These are phyloP conservation scores for Nomia melanderi DNA, from an alignment of 1,140 invertebrate species.

Conservation along the genomic window DNA sequence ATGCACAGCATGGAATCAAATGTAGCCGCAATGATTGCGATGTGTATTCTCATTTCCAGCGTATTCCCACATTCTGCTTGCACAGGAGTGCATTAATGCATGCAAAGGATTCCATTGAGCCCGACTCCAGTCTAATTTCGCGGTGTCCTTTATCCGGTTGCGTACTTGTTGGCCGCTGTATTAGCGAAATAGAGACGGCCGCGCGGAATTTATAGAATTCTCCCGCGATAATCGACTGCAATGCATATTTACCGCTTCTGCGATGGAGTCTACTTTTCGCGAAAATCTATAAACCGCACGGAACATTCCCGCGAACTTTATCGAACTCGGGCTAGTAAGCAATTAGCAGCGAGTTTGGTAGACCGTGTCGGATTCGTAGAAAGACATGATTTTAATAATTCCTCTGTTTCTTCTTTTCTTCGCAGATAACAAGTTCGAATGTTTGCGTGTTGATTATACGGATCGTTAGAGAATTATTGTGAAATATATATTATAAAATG, in stretches of 20 bases:
- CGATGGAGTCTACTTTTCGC: too few relatives aligned
- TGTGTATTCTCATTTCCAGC: slow-evolving; percentile 45
- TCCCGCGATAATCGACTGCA: slow-evolving; percentile 10
- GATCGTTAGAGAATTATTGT: too few relatives aligned
- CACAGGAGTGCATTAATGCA: slow-evolving; percentile 51
- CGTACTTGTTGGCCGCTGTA: slow-evolving; percentile 31
- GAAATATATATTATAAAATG: too few relatives aligned
- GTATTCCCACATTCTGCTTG: slow-evolving; percentile 38
- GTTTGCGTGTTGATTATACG: too few relatives aligned
- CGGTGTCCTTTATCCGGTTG: slow-evolving; percentile 31
- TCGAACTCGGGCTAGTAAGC: too few relatives aligned
- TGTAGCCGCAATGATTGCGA: slow-evolving; percentile 41
- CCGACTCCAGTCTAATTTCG: slow-evolving; percentile 37
- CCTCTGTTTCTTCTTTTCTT: too few relatives aligned
- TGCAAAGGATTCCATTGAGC: slow-evolving; percentile 50
- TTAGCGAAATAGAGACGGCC: slow-evolving; percentile 16
- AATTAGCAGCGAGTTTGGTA: too few relatives aligned
- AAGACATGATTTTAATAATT: too few relatives aligned
- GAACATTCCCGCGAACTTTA: too few relatives aligned
- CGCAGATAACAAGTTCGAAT: too few relatives aligned
- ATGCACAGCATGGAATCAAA: slow-evolving; percentile 36
- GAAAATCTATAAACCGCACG: too few relatives aligned
- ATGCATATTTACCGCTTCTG: not conserved
- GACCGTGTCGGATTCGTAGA: too few relatives aligned
- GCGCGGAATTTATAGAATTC: slow-evolving; percentile 27